Conservation (phyloP, 1,140 invertebrate species). For the Magallana gigas region DNA sequence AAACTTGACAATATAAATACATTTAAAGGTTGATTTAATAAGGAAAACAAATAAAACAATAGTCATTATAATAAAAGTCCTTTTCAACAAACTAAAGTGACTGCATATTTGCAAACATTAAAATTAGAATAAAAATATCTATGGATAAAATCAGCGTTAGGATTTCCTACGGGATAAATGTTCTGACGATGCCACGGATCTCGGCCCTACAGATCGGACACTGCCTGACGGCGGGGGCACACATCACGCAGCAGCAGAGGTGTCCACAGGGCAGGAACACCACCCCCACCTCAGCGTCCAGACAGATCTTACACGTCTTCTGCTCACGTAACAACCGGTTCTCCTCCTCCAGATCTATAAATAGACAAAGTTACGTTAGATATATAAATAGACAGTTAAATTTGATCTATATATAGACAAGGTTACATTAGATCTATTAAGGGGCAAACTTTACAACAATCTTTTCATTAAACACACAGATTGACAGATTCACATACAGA, state of each 20-base stretch:
- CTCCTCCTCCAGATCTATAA: conserved; percentile 54
- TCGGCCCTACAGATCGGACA: conserved; percentile 89
- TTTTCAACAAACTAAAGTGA: no score
- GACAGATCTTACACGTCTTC: conserved; percentile 92
- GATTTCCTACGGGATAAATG: conserved; percentile 42
- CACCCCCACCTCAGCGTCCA: conserved; percentile 91
- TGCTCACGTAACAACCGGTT: conserved; percentile 85
- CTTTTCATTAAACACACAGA: no score
- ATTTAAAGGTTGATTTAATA: no score
- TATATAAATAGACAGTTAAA: background rate
- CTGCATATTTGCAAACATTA: no score
- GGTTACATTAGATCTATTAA: background rate
- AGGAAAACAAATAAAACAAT: no score
- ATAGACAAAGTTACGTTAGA: background rate
- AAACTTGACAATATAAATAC: no score
- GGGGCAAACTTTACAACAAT: no score
- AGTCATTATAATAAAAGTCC: no score
- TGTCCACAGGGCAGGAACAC: conserved; percentile 95
- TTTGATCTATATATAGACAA: background rate
- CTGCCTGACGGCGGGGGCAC: conserved; percentile 87
- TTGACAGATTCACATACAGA: no score
- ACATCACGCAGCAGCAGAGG: conserved; percentile 89
- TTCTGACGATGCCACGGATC: conserved; percentile 66
- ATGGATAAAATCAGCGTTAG: no score
- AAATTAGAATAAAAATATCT: no score